Evolutionary conservation across 2,888 invertebrate species (phyloP).

Genomic region (Pandemis corylana): DNA sequence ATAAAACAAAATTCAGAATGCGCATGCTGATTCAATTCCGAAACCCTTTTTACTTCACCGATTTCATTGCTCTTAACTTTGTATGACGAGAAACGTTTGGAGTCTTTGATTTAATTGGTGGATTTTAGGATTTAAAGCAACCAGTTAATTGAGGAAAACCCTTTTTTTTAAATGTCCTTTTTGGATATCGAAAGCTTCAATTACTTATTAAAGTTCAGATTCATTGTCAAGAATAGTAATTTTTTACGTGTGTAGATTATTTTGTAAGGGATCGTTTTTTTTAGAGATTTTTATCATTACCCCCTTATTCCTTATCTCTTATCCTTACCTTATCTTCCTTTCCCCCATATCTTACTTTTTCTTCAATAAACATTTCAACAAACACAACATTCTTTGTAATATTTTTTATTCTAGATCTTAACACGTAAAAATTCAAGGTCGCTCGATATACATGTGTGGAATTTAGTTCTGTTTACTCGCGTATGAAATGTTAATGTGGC

Average conservation of each 20-base stretch:
- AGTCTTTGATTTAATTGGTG: background rate
- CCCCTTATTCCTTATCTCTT: too few relatives aligned
- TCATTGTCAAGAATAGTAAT: too few relatives aligned
- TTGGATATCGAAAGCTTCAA: background rate
- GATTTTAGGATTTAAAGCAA: constrained; percentile 4
- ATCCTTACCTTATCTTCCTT: too few relatives aligned
- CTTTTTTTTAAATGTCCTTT: background rate
- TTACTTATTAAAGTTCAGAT: background rate
- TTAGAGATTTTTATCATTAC: too few relatives aligned
- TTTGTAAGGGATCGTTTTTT: too few relatives aligned
- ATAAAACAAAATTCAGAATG: constrained; percentile 7
- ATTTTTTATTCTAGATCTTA: too few relatives aligned
- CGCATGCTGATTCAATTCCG: constrained; percentile 12
- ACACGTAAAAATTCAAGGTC: too few relatives aligned
- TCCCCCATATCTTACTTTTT: too few relatives aligned
- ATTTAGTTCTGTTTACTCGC: background rate
- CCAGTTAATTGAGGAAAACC: background rate
- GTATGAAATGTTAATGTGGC: background rate
- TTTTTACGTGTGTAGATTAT: too few relatives aligned
- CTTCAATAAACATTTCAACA: too few relatives aligned
- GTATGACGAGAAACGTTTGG: constrained; percentile 6
- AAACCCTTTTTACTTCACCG: constrained; percentile 17
- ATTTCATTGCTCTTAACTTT: constrained; percentile 18
- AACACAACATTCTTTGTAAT: too few relatives aligned
- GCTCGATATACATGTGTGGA: too few relatives aligned